phyloP scores from a whole-genome alignment of 2,888 invertebrate genomes.

The Xestia c-nigrum region DNA sequence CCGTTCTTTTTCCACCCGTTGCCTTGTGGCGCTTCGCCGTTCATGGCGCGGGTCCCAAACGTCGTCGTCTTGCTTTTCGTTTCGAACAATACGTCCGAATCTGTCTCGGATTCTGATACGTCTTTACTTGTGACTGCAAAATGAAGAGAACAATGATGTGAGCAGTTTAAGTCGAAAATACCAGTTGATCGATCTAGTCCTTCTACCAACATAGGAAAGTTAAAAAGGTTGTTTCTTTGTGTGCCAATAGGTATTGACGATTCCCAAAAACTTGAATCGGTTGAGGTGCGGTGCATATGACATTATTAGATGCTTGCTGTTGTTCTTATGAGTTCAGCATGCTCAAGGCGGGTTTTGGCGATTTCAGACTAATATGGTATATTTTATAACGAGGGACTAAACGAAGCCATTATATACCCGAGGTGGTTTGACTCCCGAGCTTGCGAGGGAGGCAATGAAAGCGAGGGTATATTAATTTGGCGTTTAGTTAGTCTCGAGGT shows the following conservation, averaged over 20 bases:
- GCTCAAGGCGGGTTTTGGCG: no score
- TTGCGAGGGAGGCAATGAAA: no score
- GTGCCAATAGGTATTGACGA: background rate
- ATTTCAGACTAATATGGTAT: no score
- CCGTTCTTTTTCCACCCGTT: constrained; percentile 91
- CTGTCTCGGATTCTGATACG: constrained; percentile 95
- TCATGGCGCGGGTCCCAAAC: constrained; percentile 79
- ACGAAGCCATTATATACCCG: no score
- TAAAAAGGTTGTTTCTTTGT: background rate
- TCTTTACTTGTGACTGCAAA: constrained; percentile 91
- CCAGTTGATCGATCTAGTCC: background rate
- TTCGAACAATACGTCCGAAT: constrained; percentile 96
- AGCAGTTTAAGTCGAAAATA: background rate
- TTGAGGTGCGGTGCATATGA: background rate
- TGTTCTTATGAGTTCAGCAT: no score
- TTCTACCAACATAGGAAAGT: background rate
- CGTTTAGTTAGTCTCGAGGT: no score
- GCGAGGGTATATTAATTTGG: no score
- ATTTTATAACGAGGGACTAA: no score
- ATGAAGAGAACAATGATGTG: background rate
- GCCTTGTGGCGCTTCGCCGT: constrained; percentile 85
- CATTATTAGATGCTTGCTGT: background rate
- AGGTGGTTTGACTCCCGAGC: no score
- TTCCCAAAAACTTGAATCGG: background rate
- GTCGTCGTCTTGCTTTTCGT: constrained; percentile 91